Percentiles rank a stretch among this genome's conserved stretches.
Evolutionary conservation across 1,140 invertebrate genomes (phyloP).

Genomic region (Zaprionus lachaisei): DNA sequence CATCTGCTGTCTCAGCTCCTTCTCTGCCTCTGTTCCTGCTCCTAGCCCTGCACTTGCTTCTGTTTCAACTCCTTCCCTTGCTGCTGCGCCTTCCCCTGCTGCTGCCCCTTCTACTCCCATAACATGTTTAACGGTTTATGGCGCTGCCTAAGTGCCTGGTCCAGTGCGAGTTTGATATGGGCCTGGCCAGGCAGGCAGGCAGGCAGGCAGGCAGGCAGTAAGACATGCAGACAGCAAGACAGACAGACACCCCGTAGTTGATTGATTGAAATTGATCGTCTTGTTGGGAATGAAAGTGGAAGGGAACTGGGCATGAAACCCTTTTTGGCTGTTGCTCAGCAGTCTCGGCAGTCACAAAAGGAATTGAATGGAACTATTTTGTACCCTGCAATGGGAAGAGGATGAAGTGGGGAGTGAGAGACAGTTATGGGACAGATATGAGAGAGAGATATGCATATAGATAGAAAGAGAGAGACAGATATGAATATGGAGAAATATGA

Average conservation of each 20-base stretch:
- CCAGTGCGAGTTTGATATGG: slow-evolving; percentile 54
- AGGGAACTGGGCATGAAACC: slow-evolving; percentile 30
- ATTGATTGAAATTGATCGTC: slow-evolving; percentile 80
- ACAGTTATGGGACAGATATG: neutral
- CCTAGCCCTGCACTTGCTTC: too few relatives aligned
- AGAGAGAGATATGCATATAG: neutral
- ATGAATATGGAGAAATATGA: too few relatives aligned
- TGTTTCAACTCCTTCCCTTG: neutral
- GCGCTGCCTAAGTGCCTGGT: slow-evolving; percentile 61
- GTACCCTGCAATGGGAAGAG: neutral
- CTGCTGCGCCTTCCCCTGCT: neutral
- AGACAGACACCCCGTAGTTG: slow-evolving; percentile 46
- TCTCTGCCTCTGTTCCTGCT: neutral
- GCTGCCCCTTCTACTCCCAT: neutral
- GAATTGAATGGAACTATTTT: neutral
- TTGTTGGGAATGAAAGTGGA: slow-evolving; percentile 19
- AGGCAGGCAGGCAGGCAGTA: slow-evolving; percentile 3
- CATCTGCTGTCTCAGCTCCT: neutral
- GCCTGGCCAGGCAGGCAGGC: slow-evolving; percentile 4
- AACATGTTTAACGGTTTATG: slow-evolving; percentile 53
- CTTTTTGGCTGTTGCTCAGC: slow-evolving; percentile 40
- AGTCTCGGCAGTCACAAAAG: slow-evolving; percentile 6
- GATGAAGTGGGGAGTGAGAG: neutral
- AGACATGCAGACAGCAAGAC: slow-evolving; percentile 12
- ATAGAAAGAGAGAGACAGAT: too few relatives aligned